Evolutionary conservation across 1,140 invertebrate species (phyloP).

Genomic region (Hyles vespertilio): DNA sequence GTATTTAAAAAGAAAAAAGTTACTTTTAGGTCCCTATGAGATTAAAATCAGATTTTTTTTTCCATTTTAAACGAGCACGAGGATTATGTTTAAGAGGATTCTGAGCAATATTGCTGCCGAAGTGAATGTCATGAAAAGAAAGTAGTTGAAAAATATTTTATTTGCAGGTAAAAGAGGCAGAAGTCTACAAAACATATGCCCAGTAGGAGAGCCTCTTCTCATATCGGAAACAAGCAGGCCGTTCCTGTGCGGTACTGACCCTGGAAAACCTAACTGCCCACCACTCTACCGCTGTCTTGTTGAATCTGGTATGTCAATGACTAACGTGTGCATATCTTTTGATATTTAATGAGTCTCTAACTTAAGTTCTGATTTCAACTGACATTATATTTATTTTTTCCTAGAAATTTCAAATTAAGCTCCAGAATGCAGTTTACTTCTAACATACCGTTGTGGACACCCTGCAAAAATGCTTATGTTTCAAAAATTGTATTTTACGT

Average conservation of each 20-base stretch:
- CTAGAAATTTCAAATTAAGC: no score
- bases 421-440: no score
- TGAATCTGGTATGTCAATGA: conserved; percentile 75
- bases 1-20: no score
- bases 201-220: conserved; percentile 85
- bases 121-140: no score
- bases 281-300: conserved; percentile 87
- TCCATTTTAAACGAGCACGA: no score
- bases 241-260: conserved; percentile 87
- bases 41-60: no score
- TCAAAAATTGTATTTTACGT: neutral
- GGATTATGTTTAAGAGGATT: no score
- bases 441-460: no score
- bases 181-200: conserved; percentile 85
- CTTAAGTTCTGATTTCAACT: neutral
- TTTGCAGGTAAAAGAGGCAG: conserved; percentile 81
- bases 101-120: no score
- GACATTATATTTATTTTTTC: neutral
- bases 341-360: no score
- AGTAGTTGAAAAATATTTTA: neutral
- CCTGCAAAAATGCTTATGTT: neutral
- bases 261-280: conserved; percentile 88
- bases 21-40: no score
- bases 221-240: conserved; percentile 86
- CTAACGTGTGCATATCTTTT: no score